Evolutionary conservation across 2,113 vertebrate genomes (phyloP), one percentile per base, ranked within the genome.

Genomic region (Hypanus sabinus): DNA sequence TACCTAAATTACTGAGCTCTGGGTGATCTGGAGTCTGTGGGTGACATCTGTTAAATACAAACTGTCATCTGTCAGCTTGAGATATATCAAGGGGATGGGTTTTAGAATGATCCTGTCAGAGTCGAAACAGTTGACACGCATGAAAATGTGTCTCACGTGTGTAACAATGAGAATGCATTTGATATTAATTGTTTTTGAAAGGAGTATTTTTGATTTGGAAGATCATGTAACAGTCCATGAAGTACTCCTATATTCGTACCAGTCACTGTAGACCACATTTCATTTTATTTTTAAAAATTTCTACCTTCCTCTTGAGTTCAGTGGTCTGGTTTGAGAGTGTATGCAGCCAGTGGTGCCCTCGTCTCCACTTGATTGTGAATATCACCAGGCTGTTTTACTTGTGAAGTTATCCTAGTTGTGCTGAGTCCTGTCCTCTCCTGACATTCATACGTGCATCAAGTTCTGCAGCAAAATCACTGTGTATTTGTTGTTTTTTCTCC

Each of bases 1-100:
- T 90, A 90, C 85, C 33, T 90, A 90, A 73, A 90, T 90, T 90
- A 65, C 85, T 36, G 60, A 90, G 85, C 60, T 90, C n/a, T 90
- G 85, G 85, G 85, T 90, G 85, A 90, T 90, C 85, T 90, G 85
- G 85, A 90, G 60, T 65, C 85, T 68, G 20, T 90, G 85, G 85
- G 60, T 68, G 85, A 90, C 85, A 90, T 90, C 85, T 90, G 85
- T 90, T 90, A 90, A 90, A 90, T 30, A 90, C 85, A 65, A 90
- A 90, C 85, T 68, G 60, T 90, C 85, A 90, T 90, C 60, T 90
- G 85, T 90, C 85, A 65, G 85, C 62, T 90, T 65, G 62, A 68
- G 57, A 68, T 90, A 90, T 90, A 62, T 90, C 60, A 20, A 65
- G 60, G n/a, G 60, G 16, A 90, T 90, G 85, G 60, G 33, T 65